phyloP scores from a whole-genome alignment of 2,113 vertebrate genomes.

The Butorides virescens region DNA sequence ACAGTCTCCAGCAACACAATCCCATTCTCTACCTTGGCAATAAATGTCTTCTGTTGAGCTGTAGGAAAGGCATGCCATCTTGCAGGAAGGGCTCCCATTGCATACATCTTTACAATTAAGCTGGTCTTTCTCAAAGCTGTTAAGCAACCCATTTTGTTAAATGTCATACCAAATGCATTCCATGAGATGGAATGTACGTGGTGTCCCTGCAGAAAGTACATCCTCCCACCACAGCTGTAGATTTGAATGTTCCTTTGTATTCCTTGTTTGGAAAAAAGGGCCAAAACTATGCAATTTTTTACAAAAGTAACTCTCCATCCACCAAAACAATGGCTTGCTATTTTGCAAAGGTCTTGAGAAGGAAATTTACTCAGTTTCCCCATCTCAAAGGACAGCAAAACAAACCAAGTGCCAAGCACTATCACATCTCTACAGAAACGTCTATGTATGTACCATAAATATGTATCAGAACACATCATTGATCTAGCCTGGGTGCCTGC shows the following conservation, averaged over 20 bases:
- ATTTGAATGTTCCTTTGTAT: constrained; percentile 81
- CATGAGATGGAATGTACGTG: constrained; percentile 62
- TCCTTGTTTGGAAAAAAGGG: constrained; percentile 35
- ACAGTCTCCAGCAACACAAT: not conserved
- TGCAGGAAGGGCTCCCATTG: not conserved
- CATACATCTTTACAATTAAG: not conserved
- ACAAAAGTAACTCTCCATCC: not conserved
- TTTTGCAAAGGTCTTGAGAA: not conserved
- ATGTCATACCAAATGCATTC: constrained; percentile 36
- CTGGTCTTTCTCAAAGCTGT: not conserved
- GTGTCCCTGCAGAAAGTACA: constrained; percentile 61
- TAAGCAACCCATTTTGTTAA: not conserved
- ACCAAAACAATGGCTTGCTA: not conserved
- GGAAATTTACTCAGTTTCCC: not conserved
- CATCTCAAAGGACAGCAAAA: not conserved
- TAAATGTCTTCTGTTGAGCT: not conserved
- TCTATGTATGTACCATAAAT: not conserved
- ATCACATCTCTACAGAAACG: not conserved
- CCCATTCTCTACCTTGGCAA: constrained; percentile 39
- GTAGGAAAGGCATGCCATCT: not conserved
- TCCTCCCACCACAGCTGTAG: constrained; percentile 62
- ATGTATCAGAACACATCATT: fast-evolving
- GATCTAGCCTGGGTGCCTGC: not conserved
- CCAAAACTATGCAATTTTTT: not conserved
- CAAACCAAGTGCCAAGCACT: not conserved